A percentile compares a stretch with the other conserved stretches of the same genome.
Conservation (phyloP, 2,113 vertebrate genomes). For the Oenanthe oenanthe region DNA sequence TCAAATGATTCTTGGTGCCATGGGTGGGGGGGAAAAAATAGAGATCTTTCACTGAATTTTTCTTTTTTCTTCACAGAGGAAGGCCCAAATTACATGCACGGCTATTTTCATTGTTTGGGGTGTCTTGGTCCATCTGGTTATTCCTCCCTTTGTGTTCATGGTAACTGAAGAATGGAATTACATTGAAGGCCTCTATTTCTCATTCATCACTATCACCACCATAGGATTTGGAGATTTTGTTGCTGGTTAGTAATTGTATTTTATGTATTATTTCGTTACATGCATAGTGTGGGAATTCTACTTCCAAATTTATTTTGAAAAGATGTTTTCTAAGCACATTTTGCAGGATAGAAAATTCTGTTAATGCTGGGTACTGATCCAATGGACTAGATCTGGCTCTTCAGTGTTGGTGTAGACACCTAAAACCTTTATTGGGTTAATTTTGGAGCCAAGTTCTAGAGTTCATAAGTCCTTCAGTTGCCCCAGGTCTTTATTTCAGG, state of each 20-base stretch:
- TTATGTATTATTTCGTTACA: background rate
- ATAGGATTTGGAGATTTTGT: slow-evolving; percentile 97
- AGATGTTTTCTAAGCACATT: background rate
- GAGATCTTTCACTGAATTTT: background rate
- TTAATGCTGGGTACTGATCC: background rate
- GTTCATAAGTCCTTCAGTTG: background rate
- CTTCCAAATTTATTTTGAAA: background rate
- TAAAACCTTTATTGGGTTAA: background rate
- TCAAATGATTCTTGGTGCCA: background rate
- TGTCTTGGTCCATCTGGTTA: slow-evolving; percentile 90
- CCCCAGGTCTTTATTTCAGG: background rate
- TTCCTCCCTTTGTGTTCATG: slow-evolving; percentile 97
- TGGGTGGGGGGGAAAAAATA: background rate
- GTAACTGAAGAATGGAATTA: slow-evolving; percentile 94
- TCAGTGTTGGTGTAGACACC: background rate
- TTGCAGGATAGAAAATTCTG: background rate
- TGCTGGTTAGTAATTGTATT: slow-evolving; percentile 80
- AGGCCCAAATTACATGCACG: slow-evolving; percentile 94
- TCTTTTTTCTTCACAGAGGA: slow-evolving; percentile 77
- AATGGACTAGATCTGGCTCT: background rate
- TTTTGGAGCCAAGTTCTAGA: background rate
- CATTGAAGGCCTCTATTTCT: slow-evolving; percentile 95
- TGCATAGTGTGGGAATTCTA: background rate
- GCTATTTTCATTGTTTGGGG: slow-evolving; percentile 96
- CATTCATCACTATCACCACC: slow-evolving; percentile 96